These are phyloP conservation scores for Hypomecis punctinalis DNA, from an alignment of 2,888 invertebrate genomes.

Conservation along the genomic window DNA sequence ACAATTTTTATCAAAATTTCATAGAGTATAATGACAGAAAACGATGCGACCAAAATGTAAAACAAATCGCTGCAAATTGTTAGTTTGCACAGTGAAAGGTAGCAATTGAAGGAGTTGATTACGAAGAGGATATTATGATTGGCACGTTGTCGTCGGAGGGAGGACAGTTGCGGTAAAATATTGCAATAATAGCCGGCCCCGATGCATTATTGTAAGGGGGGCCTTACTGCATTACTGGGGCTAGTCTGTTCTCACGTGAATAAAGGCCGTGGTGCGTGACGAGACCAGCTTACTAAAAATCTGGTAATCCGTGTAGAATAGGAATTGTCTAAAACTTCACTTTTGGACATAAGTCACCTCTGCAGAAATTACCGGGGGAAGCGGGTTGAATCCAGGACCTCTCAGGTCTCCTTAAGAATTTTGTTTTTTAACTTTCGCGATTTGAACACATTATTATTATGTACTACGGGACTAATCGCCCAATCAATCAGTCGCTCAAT, in stretches of 20 bases:
- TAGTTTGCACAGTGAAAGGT: constrained; percentile 11
- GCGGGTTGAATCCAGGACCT: too few relatives aligned
- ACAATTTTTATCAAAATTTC: too few relatives aligned
- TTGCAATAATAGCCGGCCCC: constrained; percentile 12
- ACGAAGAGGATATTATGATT: constrained; percentile 24
- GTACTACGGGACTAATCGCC: too few relatives aligned
- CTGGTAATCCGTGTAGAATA: too few relatives aligned
- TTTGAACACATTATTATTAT: too few relatives aligned
- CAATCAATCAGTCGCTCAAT: too few relatives aligned
- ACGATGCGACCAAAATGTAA: neutral
- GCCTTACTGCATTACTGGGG: neutral
- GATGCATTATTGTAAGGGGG: constrained; percentile 1
- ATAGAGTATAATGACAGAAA: neutral
- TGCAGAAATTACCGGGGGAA: too few relatives aligned
- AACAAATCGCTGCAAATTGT: constrained; percentile 5
- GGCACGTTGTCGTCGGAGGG: constrained; percentile 9
- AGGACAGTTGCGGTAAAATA: constrained; percentile 11
- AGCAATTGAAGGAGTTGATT: constrained; percentile 5
- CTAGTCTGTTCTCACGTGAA: constrained; percentile 7
- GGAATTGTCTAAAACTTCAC: too few relatives aligned
- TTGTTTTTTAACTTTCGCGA: too few relatives aligned
- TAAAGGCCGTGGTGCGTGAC: constrained; percentile 1
- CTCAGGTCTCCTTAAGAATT: too few relatives aligned
- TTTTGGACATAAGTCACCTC: too few relatives aligned
- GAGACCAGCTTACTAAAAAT: neutral